Percentiles rank a stretch among this genome's conserved stretches.
Evolutionary conservation across 2,113 vertebrate genomes (phyloP).

Genomic region (Solea senegalensis): DNA sequence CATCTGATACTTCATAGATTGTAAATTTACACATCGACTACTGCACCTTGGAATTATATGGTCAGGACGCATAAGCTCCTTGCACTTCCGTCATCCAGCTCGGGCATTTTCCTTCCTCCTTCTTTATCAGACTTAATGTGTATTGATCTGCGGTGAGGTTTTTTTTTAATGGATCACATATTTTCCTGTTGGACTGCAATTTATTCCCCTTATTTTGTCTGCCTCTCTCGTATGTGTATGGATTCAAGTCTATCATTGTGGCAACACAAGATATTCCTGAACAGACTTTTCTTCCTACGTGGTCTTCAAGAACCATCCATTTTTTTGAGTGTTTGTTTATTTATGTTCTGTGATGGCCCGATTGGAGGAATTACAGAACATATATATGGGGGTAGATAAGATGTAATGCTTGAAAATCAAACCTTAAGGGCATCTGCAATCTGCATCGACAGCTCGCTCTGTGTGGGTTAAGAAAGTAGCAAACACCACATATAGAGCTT

Average conservation of each 20-base stretch:
- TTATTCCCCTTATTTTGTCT: neutral
- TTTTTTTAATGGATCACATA: neutral
- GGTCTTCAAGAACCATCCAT: too few species aligned
- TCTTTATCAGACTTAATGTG: neutral
- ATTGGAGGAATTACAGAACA: neutral
- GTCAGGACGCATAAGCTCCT: too few species aligned
- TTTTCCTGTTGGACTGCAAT: neutral
- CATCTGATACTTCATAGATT: neutral
- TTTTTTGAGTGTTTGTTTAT: too few species aligned
- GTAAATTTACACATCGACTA: neutral
- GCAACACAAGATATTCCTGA: neutral
- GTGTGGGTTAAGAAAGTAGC: constrained; percentile 29
- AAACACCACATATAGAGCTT: constrained; percentile 51
- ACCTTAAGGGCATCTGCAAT: constrained; percentile 7
- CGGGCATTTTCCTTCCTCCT: too few species aligned
- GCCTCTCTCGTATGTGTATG: neutral
- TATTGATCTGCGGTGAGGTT: neutral
- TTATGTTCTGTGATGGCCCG: too few species aligned
- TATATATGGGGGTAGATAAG: constrained; percentile 1
- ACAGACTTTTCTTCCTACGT: neutral
- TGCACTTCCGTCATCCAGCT: too few species aligned
- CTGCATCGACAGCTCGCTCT: neutral
- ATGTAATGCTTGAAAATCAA: constrained; percentile 17
- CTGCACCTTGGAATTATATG: neutral
- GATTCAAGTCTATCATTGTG: neutral